Evolutionary conservation across 2,113 vertebrate species (phyloP).

Genomic region (Urocolius indicus): DNA sequence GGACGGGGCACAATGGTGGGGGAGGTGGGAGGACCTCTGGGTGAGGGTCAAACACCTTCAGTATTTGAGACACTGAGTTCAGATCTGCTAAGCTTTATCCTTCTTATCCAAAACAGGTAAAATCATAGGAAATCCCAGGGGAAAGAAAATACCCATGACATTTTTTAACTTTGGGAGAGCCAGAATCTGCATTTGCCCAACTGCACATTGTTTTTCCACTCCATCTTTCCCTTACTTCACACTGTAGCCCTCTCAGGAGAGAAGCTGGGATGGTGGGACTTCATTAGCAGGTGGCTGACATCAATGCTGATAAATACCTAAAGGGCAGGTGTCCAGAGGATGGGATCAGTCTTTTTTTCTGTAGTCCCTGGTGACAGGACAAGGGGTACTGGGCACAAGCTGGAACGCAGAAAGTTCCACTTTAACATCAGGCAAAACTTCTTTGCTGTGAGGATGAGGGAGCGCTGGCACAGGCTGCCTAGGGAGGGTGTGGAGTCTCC

Average conservation of each 20-base stretch:
- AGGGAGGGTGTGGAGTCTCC: too few species aligned
- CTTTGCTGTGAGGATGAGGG: too few species aligned
- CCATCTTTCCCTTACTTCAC: background rate
- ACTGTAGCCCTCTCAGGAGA: background rate
- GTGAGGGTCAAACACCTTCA: background rate
- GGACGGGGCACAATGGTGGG: fast-evolving
- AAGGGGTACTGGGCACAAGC: too few species aligned
- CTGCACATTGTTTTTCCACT: background rate
- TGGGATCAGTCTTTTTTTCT: too few species aligned
- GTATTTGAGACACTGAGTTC: background rate
- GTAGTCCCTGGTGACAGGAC: too few species aligned
- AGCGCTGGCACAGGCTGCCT: too few species aligned
- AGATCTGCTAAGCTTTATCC: background rate
- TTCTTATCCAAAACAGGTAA: background rate
- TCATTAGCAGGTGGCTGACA: background rate
- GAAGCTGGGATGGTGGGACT: background rate
- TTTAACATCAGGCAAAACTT: too few species aligned
- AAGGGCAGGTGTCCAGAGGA: too few species aligned
- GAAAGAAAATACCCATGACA: fast-evolving
- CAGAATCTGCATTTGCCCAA: background rate
- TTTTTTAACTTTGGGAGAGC: background rate
- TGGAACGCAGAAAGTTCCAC: too few species aligned
- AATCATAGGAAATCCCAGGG: background rate
- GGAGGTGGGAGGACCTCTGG: background rate
- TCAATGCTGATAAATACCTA: too few species aligned